Evolutionary conservation across 64 coral and sea anemone genomes (phyloP).

Genomic region (Astreopora myriophthalma): DNA sequence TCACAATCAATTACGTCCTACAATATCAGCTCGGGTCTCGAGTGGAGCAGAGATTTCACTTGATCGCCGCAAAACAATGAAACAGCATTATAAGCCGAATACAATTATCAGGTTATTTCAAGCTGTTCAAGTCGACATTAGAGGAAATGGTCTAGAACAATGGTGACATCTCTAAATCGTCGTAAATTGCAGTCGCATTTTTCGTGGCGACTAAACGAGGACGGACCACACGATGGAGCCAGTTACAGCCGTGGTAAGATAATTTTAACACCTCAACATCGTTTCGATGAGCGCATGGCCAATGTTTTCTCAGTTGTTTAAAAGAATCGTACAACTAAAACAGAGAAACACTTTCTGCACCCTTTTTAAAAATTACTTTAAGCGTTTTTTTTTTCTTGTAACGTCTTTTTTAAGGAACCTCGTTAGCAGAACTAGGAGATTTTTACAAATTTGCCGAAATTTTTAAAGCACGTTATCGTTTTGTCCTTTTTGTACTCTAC

Average conservation of each 20-base stretch:
- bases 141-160: neutral
- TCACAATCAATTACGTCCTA: neutral
- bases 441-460: constrained; percentile 19
- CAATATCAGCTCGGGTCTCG: neutral
- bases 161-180: neutral
- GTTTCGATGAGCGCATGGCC: neutral
- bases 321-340: neutral
- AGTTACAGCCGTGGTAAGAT: neutral
- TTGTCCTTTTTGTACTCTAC: neutral
- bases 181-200: constrained; percentile 20
- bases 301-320: neutral
- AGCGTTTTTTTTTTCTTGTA: no score
- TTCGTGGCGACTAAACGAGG: neutral
- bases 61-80: neutral
- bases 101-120: neutral
- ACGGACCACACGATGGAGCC: neutral
- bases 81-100: neutral
- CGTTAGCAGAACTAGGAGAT: neutral
- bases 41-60: neutral
- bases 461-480: constrained; percentile 18
- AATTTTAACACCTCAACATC: neutral
- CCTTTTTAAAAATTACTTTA: neutral
- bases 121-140: neutral
- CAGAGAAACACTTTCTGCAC: neutral
- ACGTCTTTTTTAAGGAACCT: no score